Conservation (phyloP, 1,140 invertebrate genomes). For the Trichonephila inaurata region DNA sequence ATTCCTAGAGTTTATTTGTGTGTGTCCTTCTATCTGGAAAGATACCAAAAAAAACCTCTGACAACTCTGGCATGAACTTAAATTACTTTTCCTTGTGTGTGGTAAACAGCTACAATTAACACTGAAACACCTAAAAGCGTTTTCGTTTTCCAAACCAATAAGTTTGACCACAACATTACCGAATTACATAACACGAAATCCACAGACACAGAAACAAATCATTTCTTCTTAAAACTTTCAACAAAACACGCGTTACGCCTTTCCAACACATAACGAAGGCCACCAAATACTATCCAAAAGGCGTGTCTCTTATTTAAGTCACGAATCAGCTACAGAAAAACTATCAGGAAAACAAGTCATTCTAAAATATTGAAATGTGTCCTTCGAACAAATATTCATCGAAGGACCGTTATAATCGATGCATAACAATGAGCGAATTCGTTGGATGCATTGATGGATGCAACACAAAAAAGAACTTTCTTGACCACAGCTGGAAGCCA, state of each 20-base stretch:
- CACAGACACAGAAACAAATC: background rate
- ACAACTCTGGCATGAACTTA: too few relatives aligned
- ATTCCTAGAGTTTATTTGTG: too few relatives aligned
- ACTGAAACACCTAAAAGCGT: background rate
- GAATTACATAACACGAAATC: background rate
- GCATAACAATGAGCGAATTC: conserved; percentile 24
- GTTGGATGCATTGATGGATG: background rate
- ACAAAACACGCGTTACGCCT: conserved; percentile 43
- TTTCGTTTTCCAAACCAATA: background rate
- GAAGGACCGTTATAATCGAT: conserved; percentile 62
- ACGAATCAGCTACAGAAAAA: conserved; percentile 29
- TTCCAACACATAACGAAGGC: conserved; percentile 1
- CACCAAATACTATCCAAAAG: background rate
- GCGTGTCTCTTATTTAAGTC: conserved; percentile 43
- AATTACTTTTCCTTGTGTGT: background rate
- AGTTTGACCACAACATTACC: background rate
- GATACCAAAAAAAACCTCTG: too few relatives aligned
- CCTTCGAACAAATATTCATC: conserved; percentile 23
- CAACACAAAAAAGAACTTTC: background rate
- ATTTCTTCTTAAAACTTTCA: background rate
- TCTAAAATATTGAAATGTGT: background rate
- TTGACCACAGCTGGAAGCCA: background rate
- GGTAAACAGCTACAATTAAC: background rate
- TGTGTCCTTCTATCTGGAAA: too few relatives aligned
- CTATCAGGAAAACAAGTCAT: conserved; percentile 2